A percentile compares a stretch with the other conserved stretches of the same genome.
phyloP scores from a whole-genome alignment of 2,888 invertebrate genomes.

The Apomyelois bistriatella region DNA sequence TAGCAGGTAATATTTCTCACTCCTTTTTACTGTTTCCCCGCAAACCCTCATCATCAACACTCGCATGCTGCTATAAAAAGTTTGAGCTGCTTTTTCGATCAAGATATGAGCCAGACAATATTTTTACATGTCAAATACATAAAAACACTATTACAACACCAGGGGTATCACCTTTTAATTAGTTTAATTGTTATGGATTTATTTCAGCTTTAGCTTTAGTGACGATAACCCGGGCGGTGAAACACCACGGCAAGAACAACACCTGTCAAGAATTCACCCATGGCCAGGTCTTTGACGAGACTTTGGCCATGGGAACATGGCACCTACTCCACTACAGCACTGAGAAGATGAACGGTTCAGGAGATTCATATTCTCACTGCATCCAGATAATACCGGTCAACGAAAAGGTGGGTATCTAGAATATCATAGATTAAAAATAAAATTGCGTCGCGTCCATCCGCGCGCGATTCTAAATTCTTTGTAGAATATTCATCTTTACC shows the following conservation, averaged over 20 bases:
- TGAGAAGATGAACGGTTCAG: constrained; percentile 44
- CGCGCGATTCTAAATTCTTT: too few relatives aligned
- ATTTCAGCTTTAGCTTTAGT: constrained; percentile 24
- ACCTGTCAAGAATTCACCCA: constrained; percentile 57
- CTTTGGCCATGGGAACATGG: constrained; percentile 57
- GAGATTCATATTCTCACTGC: constrained; percentile 53
- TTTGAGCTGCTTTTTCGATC: too few relatives aligned
- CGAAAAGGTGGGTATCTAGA: constrained; percentile 44
- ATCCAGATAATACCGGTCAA: constrained; percentile 47
- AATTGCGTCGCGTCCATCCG: too few relatives aligned
- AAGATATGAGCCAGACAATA: too few relatives aligned
- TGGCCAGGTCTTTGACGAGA: constrained; percentile 52
- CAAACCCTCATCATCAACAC: neutral
- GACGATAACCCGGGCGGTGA: constrained; percentile 25
- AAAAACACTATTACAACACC: too few relatives aligned
- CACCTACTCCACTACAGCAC: constrained; percentile 51
- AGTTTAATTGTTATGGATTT: neutral
- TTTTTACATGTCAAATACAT: too few relatives aligned
- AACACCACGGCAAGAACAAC: constrained; percentile 34
- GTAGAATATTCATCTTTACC: too few relatives aligned
- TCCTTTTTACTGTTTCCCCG: too few relatives aligned
- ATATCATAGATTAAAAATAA: neutral
- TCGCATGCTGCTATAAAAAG: too few relatives aligned
- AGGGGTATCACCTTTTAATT: neutral
- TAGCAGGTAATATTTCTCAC: constrained; percentile 2